These are phyloP conservation scores for Alosa alosa DNA, from an alignment of 2,113 vertebrate genomes.

Conservation along the genomic window DNA sequence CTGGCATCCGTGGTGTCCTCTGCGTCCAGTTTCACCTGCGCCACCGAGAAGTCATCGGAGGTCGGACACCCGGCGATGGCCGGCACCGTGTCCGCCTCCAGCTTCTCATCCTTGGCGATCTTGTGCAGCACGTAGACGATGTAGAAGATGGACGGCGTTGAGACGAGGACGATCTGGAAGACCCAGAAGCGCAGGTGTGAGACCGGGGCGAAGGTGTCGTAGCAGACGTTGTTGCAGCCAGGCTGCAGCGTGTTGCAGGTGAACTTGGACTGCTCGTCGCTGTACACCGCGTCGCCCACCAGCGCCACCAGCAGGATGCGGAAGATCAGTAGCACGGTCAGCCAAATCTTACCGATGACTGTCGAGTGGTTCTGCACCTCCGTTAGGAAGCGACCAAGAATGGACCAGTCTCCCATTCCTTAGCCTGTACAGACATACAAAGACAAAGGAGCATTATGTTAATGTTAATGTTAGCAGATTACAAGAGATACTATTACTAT, in stretches of 20 bases:
- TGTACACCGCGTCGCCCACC: conserved; percentile 67
- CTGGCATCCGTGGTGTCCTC: background rate
- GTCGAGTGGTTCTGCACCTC: conserved; percentile 73
- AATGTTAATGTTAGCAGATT: too few species aligned
- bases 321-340: conserved; percentile 71
- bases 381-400: conserved; percentile 68
- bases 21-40: conserved; percentile 20
- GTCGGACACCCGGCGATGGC: conserved; percentile 35
- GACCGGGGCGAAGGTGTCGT: conserved; percentile 64
- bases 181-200: conserved; percentile 69
- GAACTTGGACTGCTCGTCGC: conserved; percentile 70
- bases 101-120: conserved; percentile 67
- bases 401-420: conserved; percentile 70
- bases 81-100: conserved; percentile 47
- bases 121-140: conserved; percentile 69
- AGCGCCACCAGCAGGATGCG: conserved; percentile 69
- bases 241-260: conserved; percentile 70
- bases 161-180: conserved; percentile 73
- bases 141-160: conserved; percentile 69
- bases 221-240: conserved; percentile 69
- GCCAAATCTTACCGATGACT: conserved; percentile 72
- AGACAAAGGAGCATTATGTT: background rate
- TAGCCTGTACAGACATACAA: conserved; percentile 34
- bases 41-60: background rate
- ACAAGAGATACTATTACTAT: background rate